Conservation (phyloP, 2,113 vertebrate genomes). For the Electrona antarctica region DNA sequence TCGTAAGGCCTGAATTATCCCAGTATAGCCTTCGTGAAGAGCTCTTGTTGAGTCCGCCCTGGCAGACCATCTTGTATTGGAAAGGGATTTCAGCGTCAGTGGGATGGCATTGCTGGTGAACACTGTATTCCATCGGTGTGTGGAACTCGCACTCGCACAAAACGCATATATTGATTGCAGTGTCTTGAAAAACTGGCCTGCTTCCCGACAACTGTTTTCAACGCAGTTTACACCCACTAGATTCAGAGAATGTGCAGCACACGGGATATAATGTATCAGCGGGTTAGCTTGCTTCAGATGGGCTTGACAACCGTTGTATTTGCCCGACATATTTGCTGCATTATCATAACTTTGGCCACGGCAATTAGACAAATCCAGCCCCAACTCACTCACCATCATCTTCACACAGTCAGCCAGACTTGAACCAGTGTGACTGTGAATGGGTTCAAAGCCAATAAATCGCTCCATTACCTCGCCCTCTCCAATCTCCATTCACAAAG, state of each 20-base stretch:
- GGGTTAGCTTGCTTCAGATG: conserved; percentile 11
- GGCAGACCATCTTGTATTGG: not conserved
- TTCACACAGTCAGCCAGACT: conserved; percentile 19
- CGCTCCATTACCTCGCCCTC: conserved; percentile 17
- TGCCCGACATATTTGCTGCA: conserved; percentile 11
- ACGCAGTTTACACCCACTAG: no score
- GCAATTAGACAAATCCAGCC: not conserved
- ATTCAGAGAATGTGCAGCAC: not conserved
- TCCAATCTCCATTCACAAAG: conserved; percentile 21
- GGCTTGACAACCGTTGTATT: conserved; percentile 1
- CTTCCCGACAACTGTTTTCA: no score
- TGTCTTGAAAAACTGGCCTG: no score
- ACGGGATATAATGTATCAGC: not conserved
- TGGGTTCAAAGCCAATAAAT: conserved; percentile 27
- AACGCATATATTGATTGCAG: not conserved
- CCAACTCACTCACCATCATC: conserved; percentile 5
- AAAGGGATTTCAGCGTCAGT: not conserved
- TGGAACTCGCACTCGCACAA: not conserved
- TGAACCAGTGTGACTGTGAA: conserved; percentile 12
- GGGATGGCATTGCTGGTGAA: not conserved
- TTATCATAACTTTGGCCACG: not conserved
- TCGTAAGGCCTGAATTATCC: not conserved
- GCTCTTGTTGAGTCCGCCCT: not conserved
- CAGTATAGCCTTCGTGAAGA: not conserved
- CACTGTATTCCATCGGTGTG: not conserved